These are phyloP conservation scores for Callospermophilus lateralis DNA, from an alignment of 2,113 vertebrate species.

Conservation along the genomic window DNA sequence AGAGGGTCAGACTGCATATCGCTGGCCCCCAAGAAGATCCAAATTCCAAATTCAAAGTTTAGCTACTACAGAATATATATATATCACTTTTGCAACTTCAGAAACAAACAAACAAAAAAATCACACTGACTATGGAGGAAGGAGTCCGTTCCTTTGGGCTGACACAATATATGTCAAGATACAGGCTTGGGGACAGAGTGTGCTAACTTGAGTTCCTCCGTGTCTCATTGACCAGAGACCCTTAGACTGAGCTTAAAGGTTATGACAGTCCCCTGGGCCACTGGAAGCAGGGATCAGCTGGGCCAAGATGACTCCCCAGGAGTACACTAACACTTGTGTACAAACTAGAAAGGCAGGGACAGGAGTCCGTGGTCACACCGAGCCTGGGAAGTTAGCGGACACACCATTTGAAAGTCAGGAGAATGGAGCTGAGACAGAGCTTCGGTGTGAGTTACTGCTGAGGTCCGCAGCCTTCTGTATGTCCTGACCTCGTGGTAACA, in stretches of 20 bases:
- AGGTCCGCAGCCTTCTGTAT: background rate
- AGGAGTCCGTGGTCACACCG: background rate
- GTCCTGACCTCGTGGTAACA: rapidly evolving
- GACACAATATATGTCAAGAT: rapidly evolving
- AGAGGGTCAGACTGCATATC: background rate
- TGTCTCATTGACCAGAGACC: no score
- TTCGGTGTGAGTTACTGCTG: rapidly evolving
- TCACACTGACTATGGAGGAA: background rate
- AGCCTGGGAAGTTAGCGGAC: background rate
- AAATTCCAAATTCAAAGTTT: background rate
- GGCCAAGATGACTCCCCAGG: background rate
- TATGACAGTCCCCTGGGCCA: background rate
- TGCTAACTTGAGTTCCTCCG: background rate
- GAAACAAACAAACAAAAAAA: no score
- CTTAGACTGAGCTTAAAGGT: background rate
- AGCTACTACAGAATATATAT: background rate
- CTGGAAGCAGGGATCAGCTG: background rate
- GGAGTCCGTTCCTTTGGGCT: background rate
- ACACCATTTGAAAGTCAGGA: background rate
- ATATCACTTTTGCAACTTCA: background rate
- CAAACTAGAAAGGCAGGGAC: background rate
- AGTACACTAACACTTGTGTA: rapidly evolving
- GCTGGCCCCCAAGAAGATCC: background rate
- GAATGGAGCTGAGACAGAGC: background rate
- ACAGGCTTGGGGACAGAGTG: background rate